phyloP scores from a whole-genome alignment of 1,140 invertebrate genomes.

The Polypedilum pembai region DNA sequence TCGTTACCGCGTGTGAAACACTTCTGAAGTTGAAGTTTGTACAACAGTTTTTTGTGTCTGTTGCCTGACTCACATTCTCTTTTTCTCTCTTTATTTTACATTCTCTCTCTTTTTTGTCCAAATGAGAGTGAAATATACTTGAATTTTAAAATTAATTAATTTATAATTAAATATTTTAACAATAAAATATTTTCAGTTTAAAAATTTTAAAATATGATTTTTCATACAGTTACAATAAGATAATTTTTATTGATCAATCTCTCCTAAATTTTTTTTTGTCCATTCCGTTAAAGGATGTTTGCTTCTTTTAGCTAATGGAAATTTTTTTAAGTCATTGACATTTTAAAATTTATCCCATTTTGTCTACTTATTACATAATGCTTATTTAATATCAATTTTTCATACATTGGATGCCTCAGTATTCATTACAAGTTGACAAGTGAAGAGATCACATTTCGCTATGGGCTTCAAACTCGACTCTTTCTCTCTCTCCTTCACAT shows the following conservation, averaged over 20 bases:
- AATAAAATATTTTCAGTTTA: no score
- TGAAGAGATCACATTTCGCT: slow-evolving; percentile 11
- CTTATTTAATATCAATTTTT: slow-evolving; percentile 4
- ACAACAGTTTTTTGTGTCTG: not conserved
- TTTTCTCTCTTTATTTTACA: not conserved
- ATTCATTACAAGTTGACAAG: not conserved
- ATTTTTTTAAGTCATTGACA: not conserved
- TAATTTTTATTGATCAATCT: no score
- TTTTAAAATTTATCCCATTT: not conserved
- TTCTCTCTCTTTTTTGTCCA: not conserved
- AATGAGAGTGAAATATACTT: not conserved
- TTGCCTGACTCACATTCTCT: no score
- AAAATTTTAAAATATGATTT: no score
- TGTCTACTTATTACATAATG: not conserved
- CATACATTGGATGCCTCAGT: not conserved
- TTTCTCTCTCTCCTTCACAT: not conserved
- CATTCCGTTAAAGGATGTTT: no score
- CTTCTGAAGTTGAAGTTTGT: slow-evolving; percentile 6
- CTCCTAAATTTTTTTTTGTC: no score
- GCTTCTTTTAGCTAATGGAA: no score
- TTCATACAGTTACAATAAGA: no score
- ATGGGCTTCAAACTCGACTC: not conserved
- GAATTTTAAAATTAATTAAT: no score
- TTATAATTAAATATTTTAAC: no score
- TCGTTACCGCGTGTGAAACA: slow-evolving; percentile 10